phyloP scores from a whole-genome alignment of 2,113 vertebrate species.

The Rhinoderma darwinii region DNA sequence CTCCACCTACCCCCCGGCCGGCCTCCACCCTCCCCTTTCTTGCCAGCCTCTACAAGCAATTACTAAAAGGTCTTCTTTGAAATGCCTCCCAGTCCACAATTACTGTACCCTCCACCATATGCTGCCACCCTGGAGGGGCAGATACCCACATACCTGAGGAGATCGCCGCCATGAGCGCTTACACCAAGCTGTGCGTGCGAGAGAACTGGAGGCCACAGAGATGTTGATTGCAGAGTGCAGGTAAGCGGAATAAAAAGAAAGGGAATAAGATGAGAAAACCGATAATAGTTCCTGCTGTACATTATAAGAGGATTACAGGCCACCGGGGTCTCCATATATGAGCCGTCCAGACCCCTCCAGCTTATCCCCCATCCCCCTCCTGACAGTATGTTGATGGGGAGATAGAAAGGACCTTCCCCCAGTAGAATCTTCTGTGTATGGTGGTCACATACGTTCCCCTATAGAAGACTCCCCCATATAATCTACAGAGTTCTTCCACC shows the following conservation, averaged over 20 bases:
- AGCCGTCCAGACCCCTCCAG: too few relatives aligned
- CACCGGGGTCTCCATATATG: background rate
- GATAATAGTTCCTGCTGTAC: background rate
- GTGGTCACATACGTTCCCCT: too few relatives aligned
- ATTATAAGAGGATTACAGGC: background rate
- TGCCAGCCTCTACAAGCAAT: background rate
- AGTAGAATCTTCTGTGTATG: too few relatives aligned
- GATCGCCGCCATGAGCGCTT: constrained; percentile 4
- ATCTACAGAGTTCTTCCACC: too few relatives aligned
- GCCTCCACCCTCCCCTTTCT: background rate
- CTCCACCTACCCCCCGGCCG: too few relatives aligned
- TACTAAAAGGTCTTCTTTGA: too few relatives aligned
- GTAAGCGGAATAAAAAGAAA: background rate
- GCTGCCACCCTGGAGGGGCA: background rate
- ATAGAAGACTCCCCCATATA: too few relatives aligned
- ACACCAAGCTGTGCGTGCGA: background rate
- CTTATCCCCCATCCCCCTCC: too few relatives aligned
- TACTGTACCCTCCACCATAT: background rate
- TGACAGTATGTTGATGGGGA: too few relatives aligned
- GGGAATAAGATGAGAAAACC: background rate
- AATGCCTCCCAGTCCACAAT: background rate
- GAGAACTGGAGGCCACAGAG: background rate
- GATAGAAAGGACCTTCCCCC: too few relatives aligned
- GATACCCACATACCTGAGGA: constrained; percentile 7
- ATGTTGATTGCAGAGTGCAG: constrained; percentile 20